Base-by-base conservation (phyloP, 2,113 vertebrate genomes). In the Pseudopipra pipra region DNA sequence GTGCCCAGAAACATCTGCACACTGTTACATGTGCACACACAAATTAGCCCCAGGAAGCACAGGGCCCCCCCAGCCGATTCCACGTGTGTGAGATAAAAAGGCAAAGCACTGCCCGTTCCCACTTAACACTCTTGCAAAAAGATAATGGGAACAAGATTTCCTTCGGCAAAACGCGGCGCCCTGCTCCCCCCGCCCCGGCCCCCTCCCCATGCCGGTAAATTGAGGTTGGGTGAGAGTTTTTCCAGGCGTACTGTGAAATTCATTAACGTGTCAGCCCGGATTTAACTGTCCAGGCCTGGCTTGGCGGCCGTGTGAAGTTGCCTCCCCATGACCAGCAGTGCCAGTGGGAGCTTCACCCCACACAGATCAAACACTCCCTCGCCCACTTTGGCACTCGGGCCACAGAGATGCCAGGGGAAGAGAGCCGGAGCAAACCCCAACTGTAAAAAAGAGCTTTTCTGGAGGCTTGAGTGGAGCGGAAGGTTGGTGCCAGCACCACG, bases 241-340 rank as follows among this genome's bases (percentile, higher is more conserved):
- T 97, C 96, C 97, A 97, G 97, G 97, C 95, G 1, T 72, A 74
- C 97, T 97, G 97, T 96, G 97, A 97, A 98, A 97, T 97, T 97
- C 97, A 97, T 97, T 97, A 98, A 97, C 19, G 41, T 96, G 97
- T 97, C 93, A 85, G 93, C 75, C 87, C 70, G 68, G 90, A 90
- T 97, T 96, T 96, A 97, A 97, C 96, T 92, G 95, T 93, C 78
- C 20, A 47, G 78, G 96, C 80, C 96, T 95, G 95, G 94, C 91
- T 84, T 84, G 85, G 88, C 56, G 3, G 66, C 49, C 4, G 28
- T 89, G 73, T 82, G 91, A 93, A 96, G 88, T 56, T 12, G 75
- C 76, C 82, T 83, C 83, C 72, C 84, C 5, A 9, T 1, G 2
- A 71, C 82, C 18, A 1, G 88, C 92, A 93, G 93, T 2, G 8